Evolutionary conservation across 2,113 vertebrate species (phyloP).

Genomic region (Lasiurus cinereus): DNA sequence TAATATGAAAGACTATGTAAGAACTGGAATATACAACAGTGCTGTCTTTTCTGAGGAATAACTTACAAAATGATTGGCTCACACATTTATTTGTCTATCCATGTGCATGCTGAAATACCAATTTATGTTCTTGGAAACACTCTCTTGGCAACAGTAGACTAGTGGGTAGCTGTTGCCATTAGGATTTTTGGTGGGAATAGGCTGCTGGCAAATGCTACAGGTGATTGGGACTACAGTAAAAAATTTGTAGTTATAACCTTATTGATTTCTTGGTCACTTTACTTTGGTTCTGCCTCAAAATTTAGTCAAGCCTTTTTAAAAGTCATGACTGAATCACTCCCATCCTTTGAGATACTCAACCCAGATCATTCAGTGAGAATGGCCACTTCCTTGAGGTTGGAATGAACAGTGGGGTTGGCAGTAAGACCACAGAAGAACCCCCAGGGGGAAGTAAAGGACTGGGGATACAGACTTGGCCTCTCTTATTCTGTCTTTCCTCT

Average conservation of each 20-base stretch:
- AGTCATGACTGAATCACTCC: background rate
- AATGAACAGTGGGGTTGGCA: background rate
- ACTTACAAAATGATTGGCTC: background rate
- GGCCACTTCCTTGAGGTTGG: background rate
- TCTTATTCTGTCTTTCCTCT: background rate
- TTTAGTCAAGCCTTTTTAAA: background rate
- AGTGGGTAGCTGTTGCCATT: background rate
- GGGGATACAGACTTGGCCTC: background rate
- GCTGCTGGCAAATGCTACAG: background rate
- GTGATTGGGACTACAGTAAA: background rate
- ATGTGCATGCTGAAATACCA: background rate
- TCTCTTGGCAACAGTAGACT: background rate
- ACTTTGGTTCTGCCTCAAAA: slow-evolving; percentile 1
- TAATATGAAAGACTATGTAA: background rate
- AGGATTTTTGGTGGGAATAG: slow-evolving; percentile 22
- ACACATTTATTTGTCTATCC: background rate
- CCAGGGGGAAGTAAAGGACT: background rate
- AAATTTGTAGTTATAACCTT: background rate
- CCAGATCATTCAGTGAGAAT: background rate
- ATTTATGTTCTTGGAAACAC: background rate
- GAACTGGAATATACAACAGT: background rate
- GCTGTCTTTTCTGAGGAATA: background rate
- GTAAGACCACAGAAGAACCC: background rate
- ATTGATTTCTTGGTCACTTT: slow-evolving; percentile 30
- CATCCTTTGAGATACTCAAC: background rate